phyloP scores from a whole-genome alignment of 2,113 vertebrate species.

The Lagopus muta region DNA sequence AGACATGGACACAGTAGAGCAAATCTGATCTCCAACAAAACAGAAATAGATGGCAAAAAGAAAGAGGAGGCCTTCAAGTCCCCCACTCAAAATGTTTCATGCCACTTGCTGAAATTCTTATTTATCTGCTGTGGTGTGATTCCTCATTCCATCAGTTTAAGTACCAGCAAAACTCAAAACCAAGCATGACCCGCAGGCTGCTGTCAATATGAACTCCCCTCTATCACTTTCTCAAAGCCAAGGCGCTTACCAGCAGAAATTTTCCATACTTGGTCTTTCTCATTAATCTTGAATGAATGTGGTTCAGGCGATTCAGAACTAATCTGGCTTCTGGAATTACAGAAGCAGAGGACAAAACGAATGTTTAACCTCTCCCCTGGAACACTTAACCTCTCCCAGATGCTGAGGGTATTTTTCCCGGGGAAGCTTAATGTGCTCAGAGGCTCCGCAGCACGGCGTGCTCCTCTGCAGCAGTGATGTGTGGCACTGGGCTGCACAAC shows the following conservation, averaged over 20 bases:
- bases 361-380: conserved; percentile 56
- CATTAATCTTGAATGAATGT: conserved; percentile 69
- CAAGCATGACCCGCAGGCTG: not conserved
- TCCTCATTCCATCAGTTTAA: not conserved
- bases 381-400: conserved; percentile 64
- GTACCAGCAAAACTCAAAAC: conserved; percentile 8
- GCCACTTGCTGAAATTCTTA: not conserved
- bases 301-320: conserved; percentile 61
- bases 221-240: conserved; percentile 3
- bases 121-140: not conserved
- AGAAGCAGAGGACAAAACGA: conserved; percentile 56
- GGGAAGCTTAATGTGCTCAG: conserved; percentile 36
- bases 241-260: conserved; percentile 33
- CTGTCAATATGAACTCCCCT: conserved; percentile 6
- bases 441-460: not conserved
- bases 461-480: not conserved
- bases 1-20: not conserved
- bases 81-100: rapidly evolving
- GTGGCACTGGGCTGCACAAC: not conserved
- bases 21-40: not conserved
- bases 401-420: conserved; percentile 37
- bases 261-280: conserved; percentile 56
- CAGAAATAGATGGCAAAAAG: not conserved
- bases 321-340: conserved; percentile 71
- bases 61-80: not conserved